Evolutionary conservation across 2,797 vertebrate species (phyloP).

Genomic region (Distichodus sexfasciatus): DNA sequence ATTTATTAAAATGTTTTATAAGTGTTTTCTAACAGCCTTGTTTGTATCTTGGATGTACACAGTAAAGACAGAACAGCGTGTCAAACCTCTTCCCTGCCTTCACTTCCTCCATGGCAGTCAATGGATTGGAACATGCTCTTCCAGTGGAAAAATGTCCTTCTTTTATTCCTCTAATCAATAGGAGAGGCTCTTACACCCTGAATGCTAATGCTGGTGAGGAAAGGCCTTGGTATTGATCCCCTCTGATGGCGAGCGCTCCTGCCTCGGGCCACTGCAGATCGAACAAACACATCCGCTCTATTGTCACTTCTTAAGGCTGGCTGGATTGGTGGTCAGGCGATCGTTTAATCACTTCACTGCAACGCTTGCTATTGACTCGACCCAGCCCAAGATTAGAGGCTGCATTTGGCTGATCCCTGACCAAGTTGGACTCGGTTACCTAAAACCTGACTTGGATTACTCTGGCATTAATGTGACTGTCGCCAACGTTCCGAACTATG

Average conservation of each 20-base stretch:
- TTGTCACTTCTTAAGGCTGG: neutral
- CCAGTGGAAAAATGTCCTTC: neutral
- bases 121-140: neutral
- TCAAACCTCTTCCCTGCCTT: constrained; percentile 43
- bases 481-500: neutral
- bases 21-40: neutral
- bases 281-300: constrained; percentile 6
- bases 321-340: constrained; percentile 28
- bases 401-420: constrained; percentile 18
- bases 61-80: neutral
- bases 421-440: constrained; percentile 19
- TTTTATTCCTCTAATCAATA: neutral
- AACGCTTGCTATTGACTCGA: constrained; percentile 29
- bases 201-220: neutral
- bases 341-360: constrained; percentile 42
- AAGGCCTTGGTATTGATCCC: neutral
- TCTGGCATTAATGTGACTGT: neutral
- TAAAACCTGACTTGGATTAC: neutral
- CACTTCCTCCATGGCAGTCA: constrained; percentile 6
- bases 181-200: neutral
- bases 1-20: neutral
- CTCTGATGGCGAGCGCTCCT: constrained; percentile 19
- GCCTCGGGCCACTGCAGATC: constrained; percentile 20
- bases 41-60: neutral
- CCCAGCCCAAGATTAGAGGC: constrained; percentile 37